These are phyloP conservation scores for Rosalia funebris DNA, from an alignment of 2,888 invertebrate species.

Conservation along the genomic window DNA sequence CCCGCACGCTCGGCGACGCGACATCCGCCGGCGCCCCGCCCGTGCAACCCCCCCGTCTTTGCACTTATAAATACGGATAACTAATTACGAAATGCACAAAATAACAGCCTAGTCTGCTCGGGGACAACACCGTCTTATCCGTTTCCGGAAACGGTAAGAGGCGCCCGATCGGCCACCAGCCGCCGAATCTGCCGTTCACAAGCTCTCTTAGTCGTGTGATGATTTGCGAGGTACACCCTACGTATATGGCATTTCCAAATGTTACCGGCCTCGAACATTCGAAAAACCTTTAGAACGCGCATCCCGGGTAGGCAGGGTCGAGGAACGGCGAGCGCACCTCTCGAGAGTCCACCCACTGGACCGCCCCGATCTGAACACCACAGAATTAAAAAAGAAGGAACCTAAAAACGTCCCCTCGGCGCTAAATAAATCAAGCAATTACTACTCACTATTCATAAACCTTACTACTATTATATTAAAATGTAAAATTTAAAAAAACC, in stretches of 20 bases:
- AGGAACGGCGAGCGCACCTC: neutral
- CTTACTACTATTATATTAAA: too few species aligned
- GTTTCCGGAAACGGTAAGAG: conserved; percentile 62
- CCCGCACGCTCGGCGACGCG: conserved; percentile 33
- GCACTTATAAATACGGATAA: conserved; percentile 55
- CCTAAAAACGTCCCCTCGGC: too few species aligned
- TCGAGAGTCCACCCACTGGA: neutral
- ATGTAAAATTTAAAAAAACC: too few species aligned
- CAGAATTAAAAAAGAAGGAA: too few species aligned
- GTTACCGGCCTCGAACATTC: conserved; percentile 41
- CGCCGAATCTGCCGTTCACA: conserved; percentile 55
- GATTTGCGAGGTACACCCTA: conserved; percentile 61
- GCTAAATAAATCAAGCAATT: too few species aligned
- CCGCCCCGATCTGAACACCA: too few species aligned
- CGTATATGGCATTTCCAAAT: conserved; percentile 46
- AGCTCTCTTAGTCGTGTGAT: conserved; percentile 43
- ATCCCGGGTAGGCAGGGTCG: conserved; percentile 24
- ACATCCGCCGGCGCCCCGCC: too few species aligned
- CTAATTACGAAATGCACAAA: conserved; percentile 57
- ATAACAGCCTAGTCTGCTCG: conserved; percentile 61
- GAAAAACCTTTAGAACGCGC: conserved; percentile 44
- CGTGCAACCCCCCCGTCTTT: too few species aligned
- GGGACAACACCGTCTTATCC: conserved; percentile 56
- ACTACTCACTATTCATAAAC: too few species aligned
- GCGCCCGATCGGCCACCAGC: conserved; percentile 52